Base-by-base conservation (phyloP, 2,888 invertebrate genomes). In the Cantharis rustica region DNA sequence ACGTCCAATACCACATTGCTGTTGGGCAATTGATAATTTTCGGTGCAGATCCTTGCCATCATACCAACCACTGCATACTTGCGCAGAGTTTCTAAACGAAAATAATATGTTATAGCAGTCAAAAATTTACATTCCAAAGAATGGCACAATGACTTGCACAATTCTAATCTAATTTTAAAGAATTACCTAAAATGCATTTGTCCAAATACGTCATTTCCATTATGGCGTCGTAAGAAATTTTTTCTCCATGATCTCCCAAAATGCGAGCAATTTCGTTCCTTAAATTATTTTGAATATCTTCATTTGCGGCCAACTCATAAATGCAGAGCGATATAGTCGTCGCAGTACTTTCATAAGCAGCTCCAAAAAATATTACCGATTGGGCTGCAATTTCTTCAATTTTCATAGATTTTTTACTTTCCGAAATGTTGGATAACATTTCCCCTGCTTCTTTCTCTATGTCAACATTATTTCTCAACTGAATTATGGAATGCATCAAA, bases 171-270 rank as follows among this genome's bases (percentile, higher is more conserved):
- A 10, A 26, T 2, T 20, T 26, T 69, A 15, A 2, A 64, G 0
- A 64, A 3, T 90, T 83, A 64, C 83, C 82, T 16, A 80, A 61
- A 31, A 90, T 82, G 10, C 90, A 88, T 81, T 88, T 87, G 68
- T 89, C 89, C 74, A 91, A 80, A 81, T 90, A 91, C 0, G 84
- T 84, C 88, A 91, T 87, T 26, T 90, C 88, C 79, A 84, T 84
- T 74, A 90, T 80, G 1, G 88, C 86, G 10, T 90, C 90, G 79
- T 89, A 90, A 7, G 86, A 88, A 13, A 90, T 80, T 76, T 87
- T 79, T 0, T 87, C 87, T 7, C 87, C 83, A 69, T 89, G 84
- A 27, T 84, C 85, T 13, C 82, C 80, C 27, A 89, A 75, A 1
- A 88, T 87, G 0, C 75, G 79, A 1, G 84, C 80, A 4, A 90